Evolutionary conservation across 2,113 vertebrate genomes (phyloP).

Genomic region (Procavia capensis): DNA sequence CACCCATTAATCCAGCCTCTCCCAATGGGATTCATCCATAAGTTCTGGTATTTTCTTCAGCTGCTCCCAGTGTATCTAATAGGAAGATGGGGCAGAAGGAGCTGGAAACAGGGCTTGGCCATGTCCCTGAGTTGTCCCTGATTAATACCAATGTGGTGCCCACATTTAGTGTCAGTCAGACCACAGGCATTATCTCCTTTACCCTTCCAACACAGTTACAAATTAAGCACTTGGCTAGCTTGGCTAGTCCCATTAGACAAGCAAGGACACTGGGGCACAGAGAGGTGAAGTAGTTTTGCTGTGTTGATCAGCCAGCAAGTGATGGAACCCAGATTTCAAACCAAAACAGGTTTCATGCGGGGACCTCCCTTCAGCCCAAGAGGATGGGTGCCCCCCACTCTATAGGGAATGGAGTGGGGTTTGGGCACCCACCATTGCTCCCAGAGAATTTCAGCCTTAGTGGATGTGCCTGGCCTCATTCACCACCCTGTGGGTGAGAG

Average conservation of each 20-base stretch:
- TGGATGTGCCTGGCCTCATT: not conserved
- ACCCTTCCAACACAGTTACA: not conserved
- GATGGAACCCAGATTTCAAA: not conserved
- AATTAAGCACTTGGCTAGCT: not conserved
- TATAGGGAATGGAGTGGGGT: not conserved
- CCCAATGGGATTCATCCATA: not conserved
- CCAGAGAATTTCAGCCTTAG: not conserved
- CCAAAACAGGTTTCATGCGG: too few species aligned
- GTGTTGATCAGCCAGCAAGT: not conserved
- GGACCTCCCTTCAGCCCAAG: not conserved
- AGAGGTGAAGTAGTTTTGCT: not conserved
- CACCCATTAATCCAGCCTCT: fast-evolving
- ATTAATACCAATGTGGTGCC: fast-evolving
- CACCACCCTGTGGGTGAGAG: not conserved
- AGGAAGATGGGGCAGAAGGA: not conserved
- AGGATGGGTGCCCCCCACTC: fast-evolving
- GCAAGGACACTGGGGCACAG: not conserved
- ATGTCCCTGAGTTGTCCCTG: not conserved
- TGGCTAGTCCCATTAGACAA: not conserved
- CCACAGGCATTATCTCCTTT: not conserved
- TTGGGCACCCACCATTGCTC: not conserved
- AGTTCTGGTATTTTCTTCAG: not conserved
- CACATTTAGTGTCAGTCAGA: fast-evolving
- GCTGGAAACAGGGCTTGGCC: not conserved
- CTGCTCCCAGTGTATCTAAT: not conserved